Percentiles rank a stretch among this genome's conserved stretches.
Conservation (phyloP, 92 coral and sea anemone species). For the Zoanthus solanderi region DNA sequence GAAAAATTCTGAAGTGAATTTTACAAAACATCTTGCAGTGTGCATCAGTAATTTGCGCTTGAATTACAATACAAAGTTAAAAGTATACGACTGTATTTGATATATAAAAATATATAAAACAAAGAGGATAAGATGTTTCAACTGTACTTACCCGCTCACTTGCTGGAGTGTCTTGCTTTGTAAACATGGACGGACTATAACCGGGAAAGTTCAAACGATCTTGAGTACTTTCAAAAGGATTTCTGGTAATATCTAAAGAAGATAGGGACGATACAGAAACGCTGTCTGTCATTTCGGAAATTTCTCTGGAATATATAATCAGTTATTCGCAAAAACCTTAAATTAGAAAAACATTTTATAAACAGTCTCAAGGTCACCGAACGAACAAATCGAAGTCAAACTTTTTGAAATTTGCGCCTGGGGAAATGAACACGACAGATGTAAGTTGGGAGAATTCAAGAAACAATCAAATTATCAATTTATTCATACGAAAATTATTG, state of each 20-base stretch:
- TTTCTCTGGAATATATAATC: not conserved
- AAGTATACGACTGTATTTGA: not conserved
- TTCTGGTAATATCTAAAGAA: conserved; percentile 79
- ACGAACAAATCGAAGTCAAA: conserved; percentile 42
- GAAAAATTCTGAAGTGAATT: not conserved
- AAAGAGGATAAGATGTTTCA: not conserved
- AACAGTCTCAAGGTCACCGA: not conserved
- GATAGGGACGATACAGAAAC: conserved; percentile 71
- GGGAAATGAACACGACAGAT: conserved; percentile 51
- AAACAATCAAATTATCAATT: not conserved
- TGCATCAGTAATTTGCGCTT: too few species aligned
- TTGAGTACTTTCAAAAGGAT: conserved; percentile 94
- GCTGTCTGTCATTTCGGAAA: conserved; percentile 71
- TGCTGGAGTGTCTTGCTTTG: conserved; percentile 86
- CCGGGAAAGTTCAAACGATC: conserved; percentile 86
- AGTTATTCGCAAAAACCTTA: not conserved
- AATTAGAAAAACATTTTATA: not conserved
- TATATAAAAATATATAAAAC: not conserved
- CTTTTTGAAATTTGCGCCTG: conserved; percentile 84
- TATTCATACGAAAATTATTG: not conserved
- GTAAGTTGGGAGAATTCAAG: conserved; percentile 66
- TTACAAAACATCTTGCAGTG: too few species aligned
- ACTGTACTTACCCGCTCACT: conserved; percentile 79
- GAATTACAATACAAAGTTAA: not conserved
- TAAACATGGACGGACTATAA: conserved; percentile 96